phyloP scores from a whole-genome alignment of 2,888 invertebrate species.

The Salticus scenicus region DNA sequence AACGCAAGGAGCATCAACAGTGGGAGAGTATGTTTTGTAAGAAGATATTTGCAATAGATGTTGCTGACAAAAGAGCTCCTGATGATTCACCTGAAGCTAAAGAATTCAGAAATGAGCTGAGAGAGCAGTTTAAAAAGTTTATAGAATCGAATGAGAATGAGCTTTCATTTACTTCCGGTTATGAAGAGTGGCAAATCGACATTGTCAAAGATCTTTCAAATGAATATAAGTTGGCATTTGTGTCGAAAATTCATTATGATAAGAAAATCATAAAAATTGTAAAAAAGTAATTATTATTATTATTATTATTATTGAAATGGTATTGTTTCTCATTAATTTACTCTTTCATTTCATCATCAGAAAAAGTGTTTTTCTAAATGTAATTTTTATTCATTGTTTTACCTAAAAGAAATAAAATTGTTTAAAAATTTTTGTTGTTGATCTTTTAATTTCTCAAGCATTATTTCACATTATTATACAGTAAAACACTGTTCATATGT shows the following conservation, averaged over 20 bases:
- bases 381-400: no score
- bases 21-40: conserved; percentile 48
- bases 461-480: no score
- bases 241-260: conserved; percentile 33
- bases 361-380: no score
- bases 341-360: no score
- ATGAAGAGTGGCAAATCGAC: conserved; percentile 39
- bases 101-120: conserved; percentile 23
- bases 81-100: neutral
- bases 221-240: conserved; percentile 34
- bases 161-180: conserved; percentile 27
- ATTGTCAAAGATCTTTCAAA: conserved; percentile 44
- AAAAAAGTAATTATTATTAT: conserved; percentile 36
- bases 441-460: no score
- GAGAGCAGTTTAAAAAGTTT: conserved; percentile 27
- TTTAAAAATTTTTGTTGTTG: no score
- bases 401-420: no score
- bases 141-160: conserved; percentile 36
- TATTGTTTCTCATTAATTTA: no score
- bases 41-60: conserved; percentile 12
- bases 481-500: no score
- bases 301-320: no score
- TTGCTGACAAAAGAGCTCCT: neutral
- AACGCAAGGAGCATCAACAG: conserved; percentile 31
- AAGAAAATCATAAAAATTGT: conserved; percentile 43